Conservation (phyloP, 2,888 invertebrate genomes). For the Heteromurus nitidus region DNA sequence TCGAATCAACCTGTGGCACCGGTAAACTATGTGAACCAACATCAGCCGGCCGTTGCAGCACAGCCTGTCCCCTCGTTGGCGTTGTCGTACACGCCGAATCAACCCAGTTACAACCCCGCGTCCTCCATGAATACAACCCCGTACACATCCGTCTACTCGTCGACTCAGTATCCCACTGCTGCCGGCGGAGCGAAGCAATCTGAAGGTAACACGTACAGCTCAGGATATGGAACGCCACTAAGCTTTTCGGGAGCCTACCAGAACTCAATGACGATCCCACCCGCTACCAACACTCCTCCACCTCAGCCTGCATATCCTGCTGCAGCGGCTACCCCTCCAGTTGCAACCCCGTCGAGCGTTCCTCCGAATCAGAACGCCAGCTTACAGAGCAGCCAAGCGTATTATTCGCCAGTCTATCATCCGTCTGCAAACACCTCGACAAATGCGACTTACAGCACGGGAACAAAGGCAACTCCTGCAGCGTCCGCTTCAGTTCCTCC, state of each 20-base stretch:
- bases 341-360: not conserved
- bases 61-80: not conserved
- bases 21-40: not conserved
- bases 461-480: conserved; percentile 31
- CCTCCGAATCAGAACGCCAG: not conserved
- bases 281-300: not conserved
- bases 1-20: not conserved
- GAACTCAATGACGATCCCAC: not conserved
- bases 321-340: not conserved
- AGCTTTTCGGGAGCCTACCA: conserved; percentile 26
- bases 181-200: conserved; percentile 1
- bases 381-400: not conserved
- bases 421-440: conserved; percentile 41
- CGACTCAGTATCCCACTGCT: conserved; percentile 16
- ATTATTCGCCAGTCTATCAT: conserved; percentile 26
- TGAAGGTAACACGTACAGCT: conserved; percentile 13
- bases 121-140: conserved; percentile 33
- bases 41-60: not conserved
- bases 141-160: conserved; percentile 31
- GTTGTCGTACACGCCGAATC: conserved; percentile 55
- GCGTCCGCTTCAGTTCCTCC: conserved; percentile 37
- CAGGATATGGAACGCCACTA: conserved; percentile 25
- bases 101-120: conserved; percentile 39
- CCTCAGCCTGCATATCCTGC: conserved; percentile 8
- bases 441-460: conserved; percentile 44